Evolutionary conservation across 2,113 vertebrate genomes (phyloP), one percentile per base, ranked within the genome.

Genomic region (Alethe castanea): DNA sequence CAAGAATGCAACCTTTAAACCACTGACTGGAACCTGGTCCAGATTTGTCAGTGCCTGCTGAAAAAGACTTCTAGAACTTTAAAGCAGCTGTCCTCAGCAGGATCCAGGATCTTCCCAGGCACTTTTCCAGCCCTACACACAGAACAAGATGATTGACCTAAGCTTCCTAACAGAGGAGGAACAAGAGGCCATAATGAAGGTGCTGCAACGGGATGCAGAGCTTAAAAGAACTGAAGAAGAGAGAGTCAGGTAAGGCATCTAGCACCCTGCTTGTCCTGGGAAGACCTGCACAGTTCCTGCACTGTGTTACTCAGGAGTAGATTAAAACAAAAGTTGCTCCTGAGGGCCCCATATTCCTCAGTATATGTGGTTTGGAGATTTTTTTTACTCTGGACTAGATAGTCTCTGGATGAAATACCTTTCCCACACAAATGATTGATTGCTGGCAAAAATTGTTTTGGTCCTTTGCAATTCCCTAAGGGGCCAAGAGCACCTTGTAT

Each of bases 151-250:
- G 99, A 99, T 99, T 38, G 99, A 99, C 94, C 96, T 99, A 95
- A 99, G 99, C 88, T 99, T 98, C 90, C 96, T 99, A 92, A 99
- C 99, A 0, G 99, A 99, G 67, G 98, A 99, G 67, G 99, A 99
- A 65, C 98, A 99, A 93, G 98, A 98, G 56, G 96, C 97, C 35
- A 99, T 99, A 96, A 96, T 98, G 98, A 96, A 98, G 22, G 99
- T 99, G 73, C 92, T 99, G 69, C 98, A 98, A 81, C 97, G 99
- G 92, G 99, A 99, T 31, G 97, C 98, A 23, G 98, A 98, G 61
- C 98, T 99, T 54, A 99, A 99, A 96, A 98, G 96, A 86, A 64
- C 93, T 1, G 99, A 99, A 91, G 99, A 99, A 52, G 97, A 98
- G 69, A 98, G 99, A 61, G 95, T 99, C 60, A 98, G 98, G 99